Conservation (phyloP, 1,140 invertebrate species). For the Euschistus heros region DNA sequence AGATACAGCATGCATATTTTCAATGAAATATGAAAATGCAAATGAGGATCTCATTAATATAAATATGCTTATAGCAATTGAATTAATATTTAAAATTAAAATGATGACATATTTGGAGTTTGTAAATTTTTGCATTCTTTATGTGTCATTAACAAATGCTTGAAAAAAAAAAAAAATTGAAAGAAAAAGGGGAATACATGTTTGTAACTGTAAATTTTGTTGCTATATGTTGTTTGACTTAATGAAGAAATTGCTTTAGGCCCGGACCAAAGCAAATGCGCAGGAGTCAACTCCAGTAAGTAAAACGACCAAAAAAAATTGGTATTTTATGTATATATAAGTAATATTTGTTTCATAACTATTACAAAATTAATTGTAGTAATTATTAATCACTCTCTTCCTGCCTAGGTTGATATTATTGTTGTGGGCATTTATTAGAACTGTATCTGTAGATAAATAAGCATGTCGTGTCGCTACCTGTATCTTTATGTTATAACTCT, state of each 20-base stretch:
- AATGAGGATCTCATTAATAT: neutral
- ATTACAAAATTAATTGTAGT: slow-evolving; percentile 6
- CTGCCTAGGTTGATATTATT: slow-evolving; percentile 11
- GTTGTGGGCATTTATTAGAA: neutral
- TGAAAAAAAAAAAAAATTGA: neutral
- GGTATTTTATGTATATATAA: neutral
- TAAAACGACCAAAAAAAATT: slow-evolving; percentile 24
- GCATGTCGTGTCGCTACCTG: neutral
- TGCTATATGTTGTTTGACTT: slow-evolving; percentile 12
- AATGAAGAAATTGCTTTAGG: slow-evolving; percentile 33
- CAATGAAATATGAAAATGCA: neutral
- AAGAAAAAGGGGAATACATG: neutral
- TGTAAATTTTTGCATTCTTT: slow-evolving; percentile 9
- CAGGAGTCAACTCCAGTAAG: slow-evolving; percentile 40
- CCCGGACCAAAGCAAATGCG: slow-evolving; percentile 40
- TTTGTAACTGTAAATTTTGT: slow-evolving; percentile 16
- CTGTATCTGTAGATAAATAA: slow-evolving; percentile 3
- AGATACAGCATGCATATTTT: neutral
- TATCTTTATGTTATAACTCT: no score
- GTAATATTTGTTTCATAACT: neutral
- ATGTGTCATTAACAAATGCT: slow-evolving; percentile 11
- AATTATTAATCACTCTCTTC: slow-evolving; percentile 1
- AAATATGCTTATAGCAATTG: neutral
- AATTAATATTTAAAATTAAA: no score
- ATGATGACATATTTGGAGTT: no score